Base-by-base conservation (phyloP, 2,888 invertebrate species). In the Leptinotarsa juncta region DNA sequence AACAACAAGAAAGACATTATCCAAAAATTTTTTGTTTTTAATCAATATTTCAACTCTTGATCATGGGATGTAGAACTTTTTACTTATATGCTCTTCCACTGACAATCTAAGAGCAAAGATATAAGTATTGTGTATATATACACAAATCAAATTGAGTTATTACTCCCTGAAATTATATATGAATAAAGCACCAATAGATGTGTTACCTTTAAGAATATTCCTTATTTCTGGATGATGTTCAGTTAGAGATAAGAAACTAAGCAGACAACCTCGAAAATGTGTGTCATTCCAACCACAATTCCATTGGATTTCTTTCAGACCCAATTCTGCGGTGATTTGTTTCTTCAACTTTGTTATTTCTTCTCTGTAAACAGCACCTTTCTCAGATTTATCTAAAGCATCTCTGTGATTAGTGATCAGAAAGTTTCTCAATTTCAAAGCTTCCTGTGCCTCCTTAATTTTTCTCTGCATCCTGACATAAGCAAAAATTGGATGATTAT, bases 271-370 rank as follows among this genome's bases (percentile, higher is more conserved):
- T 82, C 96, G 91, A 83, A 96, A 96, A 85, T 97, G 97, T 81
- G 94, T 93, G 73, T 94, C 92, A 84, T 96, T 95, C 96, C 96
- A 96, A 14, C 96, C 96, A 83, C 94, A 95, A 82, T 96, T 96
- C 91, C 95, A 96, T 32, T 90, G 87, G 3, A 94, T 90, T 78
- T 92, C 91, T 53, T 88, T 89, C 16, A 95, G 84, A 49, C 90
- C 89, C 69, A 93, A 88, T 80, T 88, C 85, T 62, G 90, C 84
- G 82, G 91, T 90, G 60, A 96, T 89, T 68, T 89, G 87, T 66
- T 90, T 88, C 81, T 91, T 91, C 67, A 96, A 87, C 74, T 90
- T 90, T 71, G 90, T 88, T 15, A 96, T 94, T 89, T 97, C 97
- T 67, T 93, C 92, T 81, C 94, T 90, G 5, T 94, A 89, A 62